Percentiles rank a stretch among this genome's conserved stretches.
Conservation (phyloP, 2,113 vertebrate species). For the Glareola pratincola region DNA sequence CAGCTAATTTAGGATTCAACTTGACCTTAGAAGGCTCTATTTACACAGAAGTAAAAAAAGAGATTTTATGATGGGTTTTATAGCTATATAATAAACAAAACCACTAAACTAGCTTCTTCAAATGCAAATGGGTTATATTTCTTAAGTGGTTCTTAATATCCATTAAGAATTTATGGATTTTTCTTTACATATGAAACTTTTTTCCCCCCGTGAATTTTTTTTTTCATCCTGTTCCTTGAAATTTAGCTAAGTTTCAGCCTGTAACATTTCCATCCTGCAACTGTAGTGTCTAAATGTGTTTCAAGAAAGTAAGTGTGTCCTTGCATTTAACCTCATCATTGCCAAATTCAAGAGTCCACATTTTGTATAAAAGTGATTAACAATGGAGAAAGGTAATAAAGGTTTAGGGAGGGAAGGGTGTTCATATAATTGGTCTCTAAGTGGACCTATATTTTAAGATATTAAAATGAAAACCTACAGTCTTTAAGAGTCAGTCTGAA, state of each 20-base stretch:
- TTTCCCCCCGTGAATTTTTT: not conserved
- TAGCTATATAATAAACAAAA: not conserved
- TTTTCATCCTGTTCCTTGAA: not conserved
- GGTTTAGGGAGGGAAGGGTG: not conserved
- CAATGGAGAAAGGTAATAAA: not conserved
- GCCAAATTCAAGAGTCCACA: not conserved
- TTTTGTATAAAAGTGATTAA: not conserved
- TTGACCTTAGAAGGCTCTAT: not conserved
- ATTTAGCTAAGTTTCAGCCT: not conserved
- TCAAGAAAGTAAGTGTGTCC: not conserved
- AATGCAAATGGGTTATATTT: not conserved
- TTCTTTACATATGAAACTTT: not conserved
- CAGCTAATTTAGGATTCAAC: not conserved
- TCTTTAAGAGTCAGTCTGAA: not conserved
- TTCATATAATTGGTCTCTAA: not conserved
- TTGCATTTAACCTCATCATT: not conserved
- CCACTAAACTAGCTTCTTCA: not conserved
- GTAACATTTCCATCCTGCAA: not conserved
- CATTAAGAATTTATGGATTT: not conserved
- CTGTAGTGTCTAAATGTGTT: not conserved
- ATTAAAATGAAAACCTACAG: not conserved
- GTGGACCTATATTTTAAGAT: not conserved
- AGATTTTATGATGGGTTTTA: not conserved
- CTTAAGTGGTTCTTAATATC: not conserved
- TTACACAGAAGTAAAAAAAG: not conserved